phyloP scores from a whole-genome alignment of 2,888 invertebrate genomes.

The Yponomeuta cagnagella region DNA sequence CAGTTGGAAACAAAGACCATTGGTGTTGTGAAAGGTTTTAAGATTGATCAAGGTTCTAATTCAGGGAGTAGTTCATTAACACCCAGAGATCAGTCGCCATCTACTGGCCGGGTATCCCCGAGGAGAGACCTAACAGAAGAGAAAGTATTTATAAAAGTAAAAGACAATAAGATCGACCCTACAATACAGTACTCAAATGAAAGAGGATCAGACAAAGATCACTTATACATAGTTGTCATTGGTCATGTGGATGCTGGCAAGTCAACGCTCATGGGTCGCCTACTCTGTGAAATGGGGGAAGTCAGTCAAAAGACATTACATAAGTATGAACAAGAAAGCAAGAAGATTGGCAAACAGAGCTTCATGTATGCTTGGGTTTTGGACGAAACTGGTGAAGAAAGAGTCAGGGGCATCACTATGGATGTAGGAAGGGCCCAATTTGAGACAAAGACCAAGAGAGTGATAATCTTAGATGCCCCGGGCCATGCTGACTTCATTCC shows the following conservation, averaged over 20 bases:
- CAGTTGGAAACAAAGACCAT: conserved; percentile 58
- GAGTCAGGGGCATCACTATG: conserved; percentile 98
- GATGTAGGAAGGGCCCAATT: conserved; percentile 96
- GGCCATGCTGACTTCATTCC: conserved; percentile 99
- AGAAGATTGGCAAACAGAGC: conserved; percentile 97
- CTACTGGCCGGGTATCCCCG: conserved; percentile 75
- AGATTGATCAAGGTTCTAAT: conserved; percentile 47
- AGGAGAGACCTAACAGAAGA: conserved; percentile 54
- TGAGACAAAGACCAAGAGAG: conserved; percentile 88
- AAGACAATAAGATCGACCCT: conserved; percentile 76
- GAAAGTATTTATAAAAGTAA: conserved; percentile 55
- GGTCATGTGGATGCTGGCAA: conserved; percentile 99
- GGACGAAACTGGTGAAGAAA: conserved; percentile 98
- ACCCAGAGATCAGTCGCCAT: conserved; percentile 82
- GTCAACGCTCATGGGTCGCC: conserved; percentile 96
- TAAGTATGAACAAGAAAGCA: conserved; percentile 98
- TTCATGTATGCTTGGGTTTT: conserved; percentile 99
- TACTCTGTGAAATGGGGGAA: conserved; percentile 90
- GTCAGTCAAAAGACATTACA: conserved; percentile 93
- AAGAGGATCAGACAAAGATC: conserved; percentile 87
- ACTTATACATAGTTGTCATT: conserved; percentile 93
- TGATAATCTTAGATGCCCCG: conserved; percentile 95
- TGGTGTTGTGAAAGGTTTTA: conserved; percentile 76
- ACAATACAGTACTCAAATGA: conserved; percentile 81
- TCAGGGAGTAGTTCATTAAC: conserved; percentile 59